Percentiles rank a stretch among this genome's conserved stretches.
These are phyloP conservation scores for Tragelaphus scriptus DNA, from an alignment of 2,113 vertebrate species.

Conservation along the genomic window DNA sequence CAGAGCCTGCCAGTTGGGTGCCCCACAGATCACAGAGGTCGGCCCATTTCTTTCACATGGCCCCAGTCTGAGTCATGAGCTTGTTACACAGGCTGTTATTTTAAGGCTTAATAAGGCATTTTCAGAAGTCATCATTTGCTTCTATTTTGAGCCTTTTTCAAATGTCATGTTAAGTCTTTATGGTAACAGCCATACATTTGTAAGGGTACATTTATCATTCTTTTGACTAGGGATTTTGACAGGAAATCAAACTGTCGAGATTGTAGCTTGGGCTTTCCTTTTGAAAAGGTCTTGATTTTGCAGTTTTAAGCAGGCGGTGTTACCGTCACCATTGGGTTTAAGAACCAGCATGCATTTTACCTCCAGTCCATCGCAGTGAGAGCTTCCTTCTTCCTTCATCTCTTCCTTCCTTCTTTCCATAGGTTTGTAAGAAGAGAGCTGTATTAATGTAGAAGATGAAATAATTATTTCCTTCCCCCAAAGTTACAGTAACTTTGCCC, in stretches of 20 bases:
- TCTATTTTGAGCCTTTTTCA: slow-evolving; percentile 50
- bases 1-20: not conserved
- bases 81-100: not conserved
- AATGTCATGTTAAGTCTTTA: slow-evolving; percentile 36
- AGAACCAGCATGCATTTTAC: not conserved
- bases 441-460: not conserved
- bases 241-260: not conserved
- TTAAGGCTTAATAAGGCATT: slow-evolving; percentile 45
- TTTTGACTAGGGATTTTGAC: slow-evolving; percentile 10
- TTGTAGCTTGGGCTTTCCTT: not conserved
- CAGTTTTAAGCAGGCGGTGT: not conserved
- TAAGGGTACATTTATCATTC: slow-evolving; percentile 33
- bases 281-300: not conserved
- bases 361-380: not conserved
- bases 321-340: not conserved
- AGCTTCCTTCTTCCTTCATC: not conserved
- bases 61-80: not conserved
- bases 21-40: too few species aligned
- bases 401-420: not conserved
- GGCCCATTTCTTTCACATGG: not conserved
- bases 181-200: slow-evolving; percentile 37
- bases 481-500: not conserved
- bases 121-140: slow-evolving; percentile 43
- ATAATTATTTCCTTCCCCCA: not conserved
- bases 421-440: not conserved